A percentile compares a stretch with the other conserved stretches of the same genome.
phyloP scores from a whole-genome alignment of 2,113 vertebrate species.

The Podarcis raffonei region DNA sequence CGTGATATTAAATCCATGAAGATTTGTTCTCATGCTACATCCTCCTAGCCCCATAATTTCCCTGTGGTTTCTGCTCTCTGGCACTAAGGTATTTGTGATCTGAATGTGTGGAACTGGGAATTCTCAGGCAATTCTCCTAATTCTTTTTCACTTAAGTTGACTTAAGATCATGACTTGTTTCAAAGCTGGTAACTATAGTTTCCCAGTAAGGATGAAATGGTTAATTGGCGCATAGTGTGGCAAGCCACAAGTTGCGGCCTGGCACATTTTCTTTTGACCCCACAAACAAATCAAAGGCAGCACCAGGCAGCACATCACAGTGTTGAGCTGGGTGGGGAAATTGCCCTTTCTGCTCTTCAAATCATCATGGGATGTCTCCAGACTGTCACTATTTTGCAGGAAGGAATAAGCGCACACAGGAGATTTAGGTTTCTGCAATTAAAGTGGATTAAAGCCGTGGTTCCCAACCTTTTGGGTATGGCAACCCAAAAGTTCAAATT shows the following conservation, averaged over 20 bases:
- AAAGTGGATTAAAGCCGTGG: too few relatives aligned
- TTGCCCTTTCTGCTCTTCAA: too few relatives aligned
- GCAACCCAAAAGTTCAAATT: too few relatives aligned
- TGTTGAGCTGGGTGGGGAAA: too few relatives aligned
- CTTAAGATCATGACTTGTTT: background rate
- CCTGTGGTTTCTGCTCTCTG: background rate
- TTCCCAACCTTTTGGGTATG: too few relatives aligned
- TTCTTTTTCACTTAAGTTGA: background rate
- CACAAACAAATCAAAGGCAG: too few relatives aligned
- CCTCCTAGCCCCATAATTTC: background rate
- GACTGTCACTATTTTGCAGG: too few relatives aligned
- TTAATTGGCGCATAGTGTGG: background rate
- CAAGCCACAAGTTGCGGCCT: background rate
- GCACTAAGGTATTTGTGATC: background rate
- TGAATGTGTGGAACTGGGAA: background rate
- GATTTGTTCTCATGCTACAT: constrained; percentile 4
- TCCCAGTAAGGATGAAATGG: background rate
- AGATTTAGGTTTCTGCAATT: too few relatives aligned
- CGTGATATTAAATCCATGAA: constrained; percentile 1
- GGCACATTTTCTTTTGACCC: too few relatives aligned
- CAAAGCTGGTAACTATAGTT: background rate
- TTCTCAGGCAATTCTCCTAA: background rate
- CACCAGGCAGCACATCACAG: too few relatives aligned
- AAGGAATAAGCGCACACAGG: too few relatives aligned
- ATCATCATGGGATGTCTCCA: too few relatives aligned